phyloP scores from a whole-genome alignment of 2,113 vertebrate genomes.

The Odontesthes bonariensis region DNA sequence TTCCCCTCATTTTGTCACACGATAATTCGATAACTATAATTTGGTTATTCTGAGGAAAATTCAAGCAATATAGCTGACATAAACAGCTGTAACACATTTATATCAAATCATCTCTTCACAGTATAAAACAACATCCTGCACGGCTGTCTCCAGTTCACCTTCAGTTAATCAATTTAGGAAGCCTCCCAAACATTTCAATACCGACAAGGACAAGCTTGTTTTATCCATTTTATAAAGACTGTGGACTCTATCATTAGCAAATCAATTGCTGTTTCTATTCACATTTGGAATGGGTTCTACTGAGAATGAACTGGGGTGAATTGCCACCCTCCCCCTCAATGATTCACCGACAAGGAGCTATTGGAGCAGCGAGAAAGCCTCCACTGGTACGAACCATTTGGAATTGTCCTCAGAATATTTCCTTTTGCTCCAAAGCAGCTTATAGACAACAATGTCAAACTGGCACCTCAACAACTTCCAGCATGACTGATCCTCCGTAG shows the following conservation, averaged over 20 bases:
- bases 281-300: conserved; percentile 50
- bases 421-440: conserved; percentile 65
- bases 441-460: conserved; percentile 72
- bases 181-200: conserved; percentile 47
- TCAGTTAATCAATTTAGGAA: conserved; percentile 70
- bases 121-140: conserved; percentile 60
- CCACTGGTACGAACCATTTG: conserved; percentile 50
- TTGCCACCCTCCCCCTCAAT: conserved; percentile 55
- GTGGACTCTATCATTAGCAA: conserved; percentile 72
- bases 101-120: conserved; percentile 66
- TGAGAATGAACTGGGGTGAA: conserved; percentile 36
- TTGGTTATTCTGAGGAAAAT: conserved; percentile 23
- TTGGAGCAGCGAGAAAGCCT: conserved; percentile 37
- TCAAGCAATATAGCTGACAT: conserved; percentile 23
- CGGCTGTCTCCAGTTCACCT: conserved; percentile 60
- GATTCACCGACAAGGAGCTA: conserved; percentile 46
- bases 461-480: conserved; percentile 61
- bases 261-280: conserved; percentile 72
- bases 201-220: conserved; percentile 58
- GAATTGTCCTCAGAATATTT: conserved; percentile 68
- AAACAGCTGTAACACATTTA: conserved; percentile 54
- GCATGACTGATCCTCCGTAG: conserved; percentile 67
- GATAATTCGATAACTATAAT: conserved; percentile 45
- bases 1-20: conserved; percentile 23
- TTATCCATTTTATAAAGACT: conserved; percentile 58